Evolutionary conservation across 2,113 vertebrate species (phyloP).

Genomic region (Gymnarchus niloticus): DNA sequence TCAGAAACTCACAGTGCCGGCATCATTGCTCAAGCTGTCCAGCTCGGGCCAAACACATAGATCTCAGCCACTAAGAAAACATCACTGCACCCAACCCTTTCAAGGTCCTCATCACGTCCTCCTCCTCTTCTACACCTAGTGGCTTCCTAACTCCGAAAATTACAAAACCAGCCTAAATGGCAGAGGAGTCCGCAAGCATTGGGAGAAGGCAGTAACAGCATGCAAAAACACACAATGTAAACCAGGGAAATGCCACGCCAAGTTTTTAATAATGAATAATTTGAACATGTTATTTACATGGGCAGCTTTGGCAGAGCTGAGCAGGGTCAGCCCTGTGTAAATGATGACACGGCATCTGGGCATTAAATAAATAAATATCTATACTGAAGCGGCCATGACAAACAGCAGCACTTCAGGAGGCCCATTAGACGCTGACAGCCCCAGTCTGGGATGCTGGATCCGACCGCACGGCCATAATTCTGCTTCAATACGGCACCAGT

Average conservation of each 20-base stretch:
- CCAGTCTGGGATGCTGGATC: conserved; percentile 57
- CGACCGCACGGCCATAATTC: conserved; percentile 70
- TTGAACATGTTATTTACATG: background rate
- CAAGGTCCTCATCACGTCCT: background rate
- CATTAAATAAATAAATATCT: conserved; percentile 70
- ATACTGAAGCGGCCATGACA: conserved; percentile 63
- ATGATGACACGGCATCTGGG: conserved; percentile 63
- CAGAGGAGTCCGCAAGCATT: background rate
- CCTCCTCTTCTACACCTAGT: background rate
- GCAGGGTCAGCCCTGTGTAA: conserved; percentile 44
- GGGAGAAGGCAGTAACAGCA: background rate
- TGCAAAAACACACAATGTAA: background rate
- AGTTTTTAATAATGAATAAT: background rate
- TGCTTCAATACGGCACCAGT: conserved; percentile 73
- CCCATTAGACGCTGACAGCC: conserved; percentile 70
- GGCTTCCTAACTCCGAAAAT: background rate
- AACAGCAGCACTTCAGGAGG: conserved; percentile 53
- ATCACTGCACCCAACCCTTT: conserved; percentile 28
- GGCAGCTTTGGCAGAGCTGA: background rate
- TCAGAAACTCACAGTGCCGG: conserved; percentile 73
- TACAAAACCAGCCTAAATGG: background rate
- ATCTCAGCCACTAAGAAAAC: conserved; percentile 37
- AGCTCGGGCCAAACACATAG: conserved; percentile 48
- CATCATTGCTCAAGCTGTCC: conserved; percentile 78
- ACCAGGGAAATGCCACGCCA: background rate